Evolutionary conservation across 2,797 vertebrate species (phyloP).

Genomic region (Pantherophis vulpinus): DNA sequence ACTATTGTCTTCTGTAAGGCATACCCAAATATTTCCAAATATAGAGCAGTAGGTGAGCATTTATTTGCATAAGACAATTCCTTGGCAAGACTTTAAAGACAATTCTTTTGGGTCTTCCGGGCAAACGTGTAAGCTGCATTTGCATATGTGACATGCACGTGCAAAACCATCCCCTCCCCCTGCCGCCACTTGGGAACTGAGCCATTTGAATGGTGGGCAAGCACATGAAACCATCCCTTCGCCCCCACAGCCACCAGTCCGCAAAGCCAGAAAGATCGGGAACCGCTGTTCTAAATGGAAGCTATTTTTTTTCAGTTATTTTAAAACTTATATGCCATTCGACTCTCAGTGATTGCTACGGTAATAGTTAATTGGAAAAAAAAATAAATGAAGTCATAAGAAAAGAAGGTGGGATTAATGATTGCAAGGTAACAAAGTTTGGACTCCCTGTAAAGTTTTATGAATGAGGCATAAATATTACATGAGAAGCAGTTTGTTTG

Average conservation of each 20-base stretch:
- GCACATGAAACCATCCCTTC: neutral
- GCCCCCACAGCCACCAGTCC: rapidly evolving
- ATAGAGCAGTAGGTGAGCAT: neutral
- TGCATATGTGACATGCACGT: neutral
- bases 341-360: neutral
- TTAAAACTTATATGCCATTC: neutral
- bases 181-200: neutral
- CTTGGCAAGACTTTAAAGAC: neutral
- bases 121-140: neutral
- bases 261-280: neutral
- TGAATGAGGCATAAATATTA: neutral
- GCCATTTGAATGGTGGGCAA: neutral
- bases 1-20: neutral
- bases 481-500: neutral
- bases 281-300: neutral
- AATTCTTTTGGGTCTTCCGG: neutral
- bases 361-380: neutral
- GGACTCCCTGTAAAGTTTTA: neutral
- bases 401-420: neutral
- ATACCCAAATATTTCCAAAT: neutral
- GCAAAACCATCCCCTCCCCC: neutral
- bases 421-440: neutral
- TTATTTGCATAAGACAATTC: neutral
- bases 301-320: neutral
- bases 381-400: neutral